A percentile compares a stretch with the other conserved stretches of the same genome.
These are phyloP conservation scores for Drosophila varians DNA, from an alignment of 1,140 invertebrate genomes.

Conservation along the genomic window DNA sequence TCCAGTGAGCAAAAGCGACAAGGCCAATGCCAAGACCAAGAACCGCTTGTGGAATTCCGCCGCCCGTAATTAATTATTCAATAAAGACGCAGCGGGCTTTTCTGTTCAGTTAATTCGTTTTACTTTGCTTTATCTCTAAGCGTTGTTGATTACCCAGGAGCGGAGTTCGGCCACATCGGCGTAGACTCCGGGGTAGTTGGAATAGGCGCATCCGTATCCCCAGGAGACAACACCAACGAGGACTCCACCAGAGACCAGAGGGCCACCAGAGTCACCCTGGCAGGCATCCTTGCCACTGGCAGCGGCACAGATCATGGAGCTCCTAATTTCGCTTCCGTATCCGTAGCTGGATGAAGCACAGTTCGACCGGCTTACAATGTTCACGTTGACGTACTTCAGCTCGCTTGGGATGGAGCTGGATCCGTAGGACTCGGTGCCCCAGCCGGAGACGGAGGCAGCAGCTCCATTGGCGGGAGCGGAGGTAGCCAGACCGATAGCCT, in stretches of 20 bases:
- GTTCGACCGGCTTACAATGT: constrained; percentile 33
- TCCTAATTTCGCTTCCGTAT: constrained; percentile 47
- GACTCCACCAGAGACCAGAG: constrained; percentile 71
- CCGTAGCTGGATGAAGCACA: constrained; percentile 42
- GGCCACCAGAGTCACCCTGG: constrained; percentile 84
- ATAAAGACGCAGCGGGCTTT: constrained; percentile 31
- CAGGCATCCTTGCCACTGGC: constrained; percentile 68
- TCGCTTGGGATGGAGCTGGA: constrained; percentile 40
- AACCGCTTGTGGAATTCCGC: constrained; percentile 78
- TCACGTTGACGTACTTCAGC: constrained; percentile 60
- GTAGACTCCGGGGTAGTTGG: constrained; percentile 87
- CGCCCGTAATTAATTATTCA: constrained; percentile 39
- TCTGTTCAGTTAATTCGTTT: constrained; percentile 6
- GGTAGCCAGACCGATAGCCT: constrained; percentile 70
- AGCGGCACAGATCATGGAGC: constrained; percentile 84
- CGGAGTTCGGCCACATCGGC: constrained; percentile 75
- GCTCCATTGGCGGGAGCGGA: constrained; percentile 54
- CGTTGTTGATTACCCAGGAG: constrained; percentile 49
- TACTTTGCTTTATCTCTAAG: constrained; percentile 20
- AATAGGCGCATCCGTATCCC: constrained; percentile 86
- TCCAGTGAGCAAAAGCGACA: constrained; percentile 82
- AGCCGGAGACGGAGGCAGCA: constrained; percentile 83
- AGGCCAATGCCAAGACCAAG: constrained; percentile 74
- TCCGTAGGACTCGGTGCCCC: constrained; percentile 72
- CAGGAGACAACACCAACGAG: constrained; percentile 86